These are phyloP conservation scores for Euthynnus affinis DNA, from an alignment of 2,797 vertebrate genomes.

Conservation along the genomic window DNA sequence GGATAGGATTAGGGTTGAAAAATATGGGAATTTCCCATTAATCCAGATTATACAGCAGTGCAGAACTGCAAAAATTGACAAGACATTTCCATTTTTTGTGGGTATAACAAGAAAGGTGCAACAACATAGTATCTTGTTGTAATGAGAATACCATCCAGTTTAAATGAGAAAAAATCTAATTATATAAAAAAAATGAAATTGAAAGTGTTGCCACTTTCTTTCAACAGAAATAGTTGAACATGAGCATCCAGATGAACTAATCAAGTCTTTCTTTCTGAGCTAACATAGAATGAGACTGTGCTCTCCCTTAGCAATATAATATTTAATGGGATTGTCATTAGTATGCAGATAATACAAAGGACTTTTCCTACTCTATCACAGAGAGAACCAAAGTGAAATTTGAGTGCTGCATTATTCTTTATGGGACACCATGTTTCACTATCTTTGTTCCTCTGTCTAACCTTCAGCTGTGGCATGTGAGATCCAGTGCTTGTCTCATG, in stretches of 20 bases:
- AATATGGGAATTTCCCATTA: no score
- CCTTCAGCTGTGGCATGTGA: slow-evolving; percentile 47
- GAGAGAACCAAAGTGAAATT: slow-evolving; percentile 44
- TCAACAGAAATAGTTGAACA: no score
- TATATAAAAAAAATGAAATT: background rate
- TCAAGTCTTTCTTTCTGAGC: slow-evolving; percentile 9
- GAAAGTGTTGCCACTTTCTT: no score
- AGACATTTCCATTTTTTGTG: no score
- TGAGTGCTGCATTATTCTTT: slow-evolving; percentile 47
- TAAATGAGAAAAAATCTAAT: background rate
- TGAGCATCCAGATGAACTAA: slow-evolving; percentile 2
- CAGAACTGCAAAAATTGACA: no score
- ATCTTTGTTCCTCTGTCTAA: slow-evolving; percentile 56
- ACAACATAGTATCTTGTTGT: no score
- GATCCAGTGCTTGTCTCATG: slow-evolving; percentile 19
- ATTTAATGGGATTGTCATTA: slow-evolving; percentile 48
- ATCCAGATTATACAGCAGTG: no score
- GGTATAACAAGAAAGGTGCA: no score
- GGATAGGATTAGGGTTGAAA: no score
- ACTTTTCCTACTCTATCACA: slow-evolving; percentile 31
- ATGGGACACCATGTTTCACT: slow-evolving; percentile 29
- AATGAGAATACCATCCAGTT: background rate
- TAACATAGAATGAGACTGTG: slow-evolving; percentile 14
- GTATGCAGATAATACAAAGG: slow-evolving; percentile 37
- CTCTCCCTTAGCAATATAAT: slow-evolving; percentile 8